These are phyloP conservation scores for Venusia cambrica DNA, from an alignment of 2,888 invertebrate genomes.

Conservation along the genomic window DNA sequence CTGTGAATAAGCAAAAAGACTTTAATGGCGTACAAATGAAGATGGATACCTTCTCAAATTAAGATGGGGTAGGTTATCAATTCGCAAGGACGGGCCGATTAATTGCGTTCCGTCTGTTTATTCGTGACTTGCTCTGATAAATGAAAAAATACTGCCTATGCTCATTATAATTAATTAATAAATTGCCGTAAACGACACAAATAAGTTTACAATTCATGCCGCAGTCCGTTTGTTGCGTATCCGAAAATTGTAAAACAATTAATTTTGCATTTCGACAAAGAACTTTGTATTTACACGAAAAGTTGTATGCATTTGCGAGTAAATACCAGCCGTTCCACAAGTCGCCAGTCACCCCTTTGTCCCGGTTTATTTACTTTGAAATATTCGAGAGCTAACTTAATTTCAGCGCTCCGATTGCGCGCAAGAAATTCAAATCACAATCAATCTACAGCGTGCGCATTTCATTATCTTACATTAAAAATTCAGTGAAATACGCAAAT, in stretches of 20 bases:
- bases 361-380: constrained; percentile 64
- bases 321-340: constrained; percentile 36
- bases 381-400: constrained; percentile 70
- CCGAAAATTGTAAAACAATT: constrained; percentile 15
- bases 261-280: constrained; percentile 17
- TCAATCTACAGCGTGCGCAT: constrained; percentile 62
- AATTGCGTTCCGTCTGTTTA: constrained; percentile 14
- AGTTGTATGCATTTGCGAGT: constrained; percentile 46
- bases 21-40: constrained; percentile 42
- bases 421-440: constrained; percentile 75
- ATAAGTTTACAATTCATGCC: constrained; percentile 4
- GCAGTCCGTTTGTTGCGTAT: constrained; percentile 16
- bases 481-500: constrained; percentile 70
- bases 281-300: constrained; percentile 43
- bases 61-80: constrained; percentile 20
- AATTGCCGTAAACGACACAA: constrained; percentile 5
- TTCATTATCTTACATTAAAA: constrained; percentile 73
- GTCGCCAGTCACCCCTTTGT: constrained; percentile 45
- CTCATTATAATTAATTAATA: constrained; percentile 5
- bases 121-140: constrained; percentile 4
- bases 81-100: constrained; percentile 17
- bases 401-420: constrained; percentile 63
- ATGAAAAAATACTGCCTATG: constrained; percentile 9
- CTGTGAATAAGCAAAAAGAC: constrained; percentile 56
- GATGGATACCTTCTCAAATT: constrained; percentile 32